Evolutionary conservation across 1,140 invertebrate species (phyloP), one percentile per base, ranked within the genome.

Genomic region (Diprion similis): DNA sequence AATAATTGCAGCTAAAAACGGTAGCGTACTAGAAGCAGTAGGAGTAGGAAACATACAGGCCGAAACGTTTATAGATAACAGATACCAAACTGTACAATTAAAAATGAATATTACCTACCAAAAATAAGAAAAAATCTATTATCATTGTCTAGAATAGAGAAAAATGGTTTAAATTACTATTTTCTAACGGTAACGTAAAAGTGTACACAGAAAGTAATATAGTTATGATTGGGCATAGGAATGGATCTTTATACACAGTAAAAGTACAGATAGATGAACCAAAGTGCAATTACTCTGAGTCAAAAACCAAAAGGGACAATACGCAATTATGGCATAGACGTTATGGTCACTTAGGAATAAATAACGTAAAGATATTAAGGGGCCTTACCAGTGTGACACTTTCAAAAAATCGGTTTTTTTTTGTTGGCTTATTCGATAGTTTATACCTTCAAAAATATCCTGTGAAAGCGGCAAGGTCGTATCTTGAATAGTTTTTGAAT

Each of bases 111-210:
- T 15, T 51, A 51, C 48, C 10, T 51, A 51, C 48, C 48, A 51
- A 15, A 51, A 10, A 51, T 51, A 51, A 51, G 48, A 51, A 51
- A 51, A 51, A 51, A 51, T 51, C 48, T 51, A 15, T 51, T 51
- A 51, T 51, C 48, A 51, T 10, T 51, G 10, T 51, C 48, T 10
- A 10, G 48, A 51, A 51, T 51, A 15, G 48, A 51, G 15, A 15
- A 10, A 51, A 51, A 51, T 15, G 48, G 48, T 0, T 51, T 51
- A 51, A 15, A 51, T 51, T 51, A 51, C 15, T 51, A 51, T 51
- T 51, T 51, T 51, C 48, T 51, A 51, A 51, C 48, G 48, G 48
- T 51, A 51, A 51, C 48, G 48, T 51, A 51, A 51, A 51, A 51
- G 48, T 15, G 48, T 51, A 51, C 48, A 51, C 8, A 51, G 48